Evolutionary conservation across 1,140 invertebrate species (phyloP).

Genomic region (Lepidurus packardi): DNA sequence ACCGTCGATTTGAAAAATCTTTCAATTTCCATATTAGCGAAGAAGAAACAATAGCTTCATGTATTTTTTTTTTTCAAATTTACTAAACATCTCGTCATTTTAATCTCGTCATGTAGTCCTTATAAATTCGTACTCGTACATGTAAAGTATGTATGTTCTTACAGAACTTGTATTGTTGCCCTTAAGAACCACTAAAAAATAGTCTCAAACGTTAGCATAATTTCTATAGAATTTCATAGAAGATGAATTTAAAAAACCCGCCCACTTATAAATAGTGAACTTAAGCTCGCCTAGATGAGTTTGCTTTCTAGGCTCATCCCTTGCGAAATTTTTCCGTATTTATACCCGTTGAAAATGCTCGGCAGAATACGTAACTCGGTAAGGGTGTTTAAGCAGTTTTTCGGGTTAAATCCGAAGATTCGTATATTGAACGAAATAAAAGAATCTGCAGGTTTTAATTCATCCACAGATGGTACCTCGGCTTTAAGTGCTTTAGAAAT

Average conservation of each 20-base stretch:
- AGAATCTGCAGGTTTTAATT: background rate
- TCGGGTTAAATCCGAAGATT: background rate
- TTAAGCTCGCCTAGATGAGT: background rate
- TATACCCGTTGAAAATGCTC: background rate
- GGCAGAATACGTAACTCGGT: background rate
- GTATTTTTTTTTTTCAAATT: too few species aligned
- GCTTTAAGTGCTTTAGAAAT: background rate
- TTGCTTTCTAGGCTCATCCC: background rate
- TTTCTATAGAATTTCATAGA: too few species aligned
- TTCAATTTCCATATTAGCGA: too few species aligned
- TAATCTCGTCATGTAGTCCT: too few species aligned
- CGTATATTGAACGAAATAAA: conserved; percentile 1
- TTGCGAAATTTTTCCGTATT: background rate
- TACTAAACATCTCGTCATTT: too few species aligned
- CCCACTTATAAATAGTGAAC: background rate
- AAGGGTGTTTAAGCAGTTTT: background rate
- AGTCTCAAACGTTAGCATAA: too few species aligned
- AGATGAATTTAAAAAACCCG: background rate
- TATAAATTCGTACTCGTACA: too few species aligned
- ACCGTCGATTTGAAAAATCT: too few species aligned
- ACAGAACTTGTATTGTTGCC: too few species aligned
- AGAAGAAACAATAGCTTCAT: too few species aligned
- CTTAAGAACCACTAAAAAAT: too few species aligned
- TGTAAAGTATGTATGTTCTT: too few species aligned
- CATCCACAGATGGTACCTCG: background rate